These are phyloP conservation scores for Myripristis murdjan DNA, from an alignment of 2,797 vertebrate genomes.

Conservation along the genomic window DNA sequence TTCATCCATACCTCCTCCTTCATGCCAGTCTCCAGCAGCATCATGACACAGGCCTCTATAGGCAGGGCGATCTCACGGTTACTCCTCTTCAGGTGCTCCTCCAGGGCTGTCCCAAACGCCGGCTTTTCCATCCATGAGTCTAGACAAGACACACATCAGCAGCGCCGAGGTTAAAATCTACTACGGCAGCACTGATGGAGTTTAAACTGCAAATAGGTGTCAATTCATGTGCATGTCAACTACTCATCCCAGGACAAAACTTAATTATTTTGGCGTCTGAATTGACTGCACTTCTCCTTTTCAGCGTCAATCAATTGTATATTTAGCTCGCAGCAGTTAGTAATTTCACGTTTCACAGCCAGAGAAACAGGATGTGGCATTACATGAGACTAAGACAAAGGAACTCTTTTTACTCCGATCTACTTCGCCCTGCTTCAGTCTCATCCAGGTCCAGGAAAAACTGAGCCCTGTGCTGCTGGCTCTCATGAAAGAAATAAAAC, in stretches of 20 bases:
- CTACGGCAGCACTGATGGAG: neutral
- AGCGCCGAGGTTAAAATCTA: no score
- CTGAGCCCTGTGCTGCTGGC: no score
- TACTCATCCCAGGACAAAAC: no score
- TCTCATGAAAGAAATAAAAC: neutral
- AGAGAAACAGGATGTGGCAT: conserved; percentile 12
- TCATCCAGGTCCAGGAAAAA: neutral
- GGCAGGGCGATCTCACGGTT: conserved; percentile 94
- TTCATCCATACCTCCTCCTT: conserved; percentile 92
- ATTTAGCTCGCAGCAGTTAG: neutral
- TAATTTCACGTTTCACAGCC: neutral
- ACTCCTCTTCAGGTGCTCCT: conserved; percentile 97
- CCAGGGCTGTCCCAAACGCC: conserved; percentile 93
- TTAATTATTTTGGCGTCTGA: neutral
- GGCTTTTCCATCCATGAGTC: conserved; percentile 98
- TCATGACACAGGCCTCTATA: conserved; percentile 97
- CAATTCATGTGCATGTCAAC: no score
- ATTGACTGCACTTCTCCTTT: neutral
- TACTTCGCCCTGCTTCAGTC: neutral
- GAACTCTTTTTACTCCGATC: neutral
- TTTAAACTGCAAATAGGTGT: neutral
- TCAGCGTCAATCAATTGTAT: neutral
- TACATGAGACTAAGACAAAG: neutral
- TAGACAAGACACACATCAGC: conserved; percentile 66
- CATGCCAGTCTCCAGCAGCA: conserved; percentile 98